These are phyloP conservation scores for Ptychobarbus kaznakovi DNA, from an alignment of 2,797 vertebrate genomes.

Conservation along the genomic window DNA sequence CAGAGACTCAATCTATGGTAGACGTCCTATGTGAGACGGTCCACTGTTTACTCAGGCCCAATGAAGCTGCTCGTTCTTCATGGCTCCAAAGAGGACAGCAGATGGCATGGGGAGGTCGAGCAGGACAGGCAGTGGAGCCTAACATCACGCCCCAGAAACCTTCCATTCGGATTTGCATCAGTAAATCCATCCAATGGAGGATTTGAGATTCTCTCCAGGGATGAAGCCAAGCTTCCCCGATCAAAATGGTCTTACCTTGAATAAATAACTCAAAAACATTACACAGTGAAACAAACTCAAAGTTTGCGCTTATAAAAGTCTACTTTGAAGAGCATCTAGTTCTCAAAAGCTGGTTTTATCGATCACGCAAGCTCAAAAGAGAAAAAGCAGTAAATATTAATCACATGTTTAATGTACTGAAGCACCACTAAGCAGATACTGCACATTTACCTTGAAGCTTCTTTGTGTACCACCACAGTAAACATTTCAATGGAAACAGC, in stretches of 20 bases:
- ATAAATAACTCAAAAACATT: neutral
- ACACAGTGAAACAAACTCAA: neutral
- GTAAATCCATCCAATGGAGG: conserved; percentile 61
- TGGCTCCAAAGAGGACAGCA: conserved; percentile 15
- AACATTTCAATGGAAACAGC: neutral
- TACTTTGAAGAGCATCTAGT: neutral
- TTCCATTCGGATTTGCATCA: conserved; percentile 56
- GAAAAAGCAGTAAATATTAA: neutral
- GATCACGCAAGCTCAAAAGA: neutral
- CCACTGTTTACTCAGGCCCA: conserved; percentile 28
- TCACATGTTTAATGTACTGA: neutral
- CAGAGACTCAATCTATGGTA: conserved; percentile 36
- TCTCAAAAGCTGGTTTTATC: conserved; percentile 1
- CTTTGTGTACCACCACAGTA: neutral
- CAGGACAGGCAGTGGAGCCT: conserved; percentile 60
- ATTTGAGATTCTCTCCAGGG: conserved; percentile 27
- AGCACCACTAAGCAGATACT: neutral
- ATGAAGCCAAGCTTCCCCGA: conserved; percentile 3
- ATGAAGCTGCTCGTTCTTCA: neutral
- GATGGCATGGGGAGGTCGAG: conserved; percentile 53
- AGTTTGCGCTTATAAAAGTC: neutral
- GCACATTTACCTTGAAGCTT: neutral
- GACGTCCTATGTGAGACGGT: conserved; percentile 19
- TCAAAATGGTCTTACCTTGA: conserved; percentile 7
- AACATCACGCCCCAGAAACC: conserved; percentile 65